A percentile compares a stretch with the other conserved stretches of the same genome.
These are phyloP conservation scores for Napeogenes sylphis DNA, from an alignment of 2,888 invertebrate genomes.

Conservation along the genomic window DNA sequence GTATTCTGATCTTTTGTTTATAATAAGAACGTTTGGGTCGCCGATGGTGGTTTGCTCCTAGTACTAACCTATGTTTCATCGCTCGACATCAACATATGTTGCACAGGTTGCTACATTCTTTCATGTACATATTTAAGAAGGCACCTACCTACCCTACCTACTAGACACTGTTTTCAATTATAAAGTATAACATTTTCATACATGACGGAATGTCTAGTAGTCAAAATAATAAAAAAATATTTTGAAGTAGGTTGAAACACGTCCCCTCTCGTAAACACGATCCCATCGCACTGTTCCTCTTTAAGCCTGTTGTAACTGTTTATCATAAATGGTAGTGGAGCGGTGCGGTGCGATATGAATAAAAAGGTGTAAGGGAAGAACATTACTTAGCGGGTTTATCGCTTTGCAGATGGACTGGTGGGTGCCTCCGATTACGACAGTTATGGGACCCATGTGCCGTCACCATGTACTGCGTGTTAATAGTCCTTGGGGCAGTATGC, in stretches of 20 bases:
- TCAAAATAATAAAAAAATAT: conserved; percentile 30
- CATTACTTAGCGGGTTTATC: conserved; percentile 71
- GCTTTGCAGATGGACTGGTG: conserved; percentile 73
- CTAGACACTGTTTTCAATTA: conserved; percentile 11
- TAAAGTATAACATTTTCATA: conserved; percentile 10
- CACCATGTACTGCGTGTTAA: conserved; percentile 77
- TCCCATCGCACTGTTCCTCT: conserved; percentile 76
- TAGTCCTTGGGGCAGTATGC: conserved; percentile 77
- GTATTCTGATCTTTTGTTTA: conserved; percentile 55
- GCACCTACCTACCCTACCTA: neutral
- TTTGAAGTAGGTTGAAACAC: conserved; percentile 57
- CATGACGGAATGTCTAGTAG: conserved; percentile 16
- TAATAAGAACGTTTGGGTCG: conserved; percentile 56
- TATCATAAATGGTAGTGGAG: conserved; percentile 44
- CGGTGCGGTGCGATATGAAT: conserved; percentile 70
- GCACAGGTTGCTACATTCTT: conserved; percentile 33
- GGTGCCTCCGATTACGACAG: conserved; percentile 58
- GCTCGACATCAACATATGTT: conserved; percentile 36
- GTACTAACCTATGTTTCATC: conserved; percentile 69
- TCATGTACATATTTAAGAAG: conserved; percentile 25
- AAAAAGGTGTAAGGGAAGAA: conserved; percentile 58
- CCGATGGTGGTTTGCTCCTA: conserved; percentile 66
- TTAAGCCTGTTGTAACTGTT: conserved; percentile 55
- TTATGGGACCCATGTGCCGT: conserved; percentile 74
- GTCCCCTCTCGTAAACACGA: conserved; percentile 64